phyloP scores from a whole-genome alignment of 53 echinoderm and acorn worm species.

The Hippasteria phrygiana region DNA sequence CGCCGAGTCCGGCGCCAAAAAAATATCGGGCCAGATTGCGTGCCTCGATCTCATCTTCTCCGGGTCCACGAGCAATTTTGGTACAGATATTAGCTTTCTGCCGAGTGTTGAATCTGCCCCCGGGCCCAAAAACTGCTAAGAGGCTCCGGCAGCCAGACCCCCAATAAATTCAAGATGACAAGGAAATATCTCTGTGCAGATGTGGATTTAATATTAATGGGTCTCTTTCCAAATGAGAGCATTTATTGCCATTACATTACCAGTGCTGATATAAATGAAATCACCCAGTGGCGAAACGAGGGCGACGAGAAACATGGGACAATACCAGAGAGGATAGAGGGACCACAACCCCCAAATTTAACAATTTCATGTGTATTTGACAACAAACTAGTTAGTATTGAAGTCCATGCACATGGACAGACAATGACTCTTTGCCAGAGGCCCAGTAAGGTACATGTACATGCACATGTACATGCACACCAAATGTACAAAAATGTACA shows the following conservation, averaged over 20 bases:
- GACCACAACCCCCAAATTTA: too few species aligned
- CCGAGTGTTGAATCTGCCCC: constrained; percentile 24
- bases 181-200: constrained; percentile 5
- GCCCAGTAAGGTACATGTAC: neutral
- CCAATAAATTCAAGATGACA: constrained; percentile 29
- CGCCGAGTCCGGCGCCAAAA: neutral
- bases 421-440: too few species aligned
- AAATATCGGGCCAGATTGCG: constrained; percentile 35
- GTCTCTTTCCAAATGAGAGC: neutral
- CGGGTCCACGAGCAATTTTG: constrained; percentile 52
- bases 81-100: constrained; percentile 63
- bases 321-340: too few species aligned
- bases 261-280: neutral
- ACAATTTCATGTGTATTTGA: neutral
- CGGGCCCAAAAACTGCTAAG: constrained; percentile 2
- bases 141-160: neutral
- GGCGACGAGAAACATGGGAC: neutral
- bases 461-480: neutral
- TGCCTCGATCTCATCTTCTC: constrained; percentile 4
- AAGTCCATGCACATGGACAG: too few species aligned
- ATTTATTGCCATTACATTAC: neutral
- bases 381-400: too few species aligned
- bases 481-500: too few species aligned
- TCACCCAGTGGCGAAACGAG: neutral
- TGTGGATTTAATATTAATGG: constrained; percentile 33